Conservation (phyloP, 2,888 invertebrate genomes). For the Polyommatus icarus region DNA sequence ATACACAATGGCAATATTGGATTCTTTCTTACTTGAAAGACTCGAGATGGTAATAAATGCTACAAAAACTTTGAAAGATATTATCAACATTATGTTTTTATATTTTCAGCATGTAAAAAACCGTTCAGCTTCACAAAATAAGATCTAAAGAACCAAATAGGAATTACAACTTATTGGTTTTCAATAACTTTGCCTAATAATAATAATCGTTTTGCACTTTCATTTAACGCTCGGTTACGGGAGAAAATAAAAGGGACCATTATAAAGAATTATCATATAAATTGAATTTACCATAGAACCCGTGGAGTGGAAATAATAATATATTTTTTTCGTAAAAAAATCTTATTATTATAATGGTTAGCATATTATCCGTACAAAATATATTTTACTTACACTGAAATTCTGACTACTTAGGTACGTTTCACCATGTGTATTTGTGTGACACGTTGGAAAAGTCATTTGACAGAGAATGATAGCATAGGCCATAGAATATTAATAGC, state of each 20-base stretch:
- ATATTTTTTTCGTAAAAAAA: slow-evolving; percentile 26
- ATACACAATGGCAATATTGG: too few species aligned
- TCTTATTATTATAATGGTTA: not conserved
- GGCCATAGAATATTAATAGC: too few species aligned
- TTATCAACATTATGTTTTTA: too few species aligned
- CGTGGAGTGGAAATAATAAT: slow-evolving; percentile 45
- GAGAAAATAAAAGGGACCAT: slow-evolving; percentile 67
- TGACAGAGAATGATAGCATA: too few species aligned
- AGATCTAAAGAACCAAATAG: not conserved
- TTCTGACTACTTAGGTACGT: not conserved
- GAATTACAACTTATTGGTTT: not conserved
- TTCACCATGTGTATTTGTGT: too few species aligned
- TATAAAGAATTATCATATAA: slow-evolving; percentile 73
- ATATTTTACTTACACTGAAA: not conserved
- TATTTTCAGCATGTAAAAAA: too few species aligned
- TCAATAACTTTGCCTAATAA: slow-evolving; percentile 7
- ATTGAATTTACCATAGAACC: slow-evolving; percentile 59
- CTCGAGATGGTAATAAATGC: too few species aligned
- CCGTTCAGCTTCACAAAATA: not conserved
- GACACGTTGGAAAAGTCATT: too few species aligned
- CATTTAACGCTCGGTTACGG: slow-evolving; percentile 67
- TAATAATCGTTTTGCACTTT: slow-evolving; percentile 47
- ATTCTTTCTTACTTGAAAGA: too few species aligned
- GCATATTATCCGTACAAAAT: not conserved
- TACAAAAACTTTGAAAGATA: too few species aligned